Conservation (phyloP, 2,888 invertebrate species). For the Lasioglossum pauxillum region DNA sequence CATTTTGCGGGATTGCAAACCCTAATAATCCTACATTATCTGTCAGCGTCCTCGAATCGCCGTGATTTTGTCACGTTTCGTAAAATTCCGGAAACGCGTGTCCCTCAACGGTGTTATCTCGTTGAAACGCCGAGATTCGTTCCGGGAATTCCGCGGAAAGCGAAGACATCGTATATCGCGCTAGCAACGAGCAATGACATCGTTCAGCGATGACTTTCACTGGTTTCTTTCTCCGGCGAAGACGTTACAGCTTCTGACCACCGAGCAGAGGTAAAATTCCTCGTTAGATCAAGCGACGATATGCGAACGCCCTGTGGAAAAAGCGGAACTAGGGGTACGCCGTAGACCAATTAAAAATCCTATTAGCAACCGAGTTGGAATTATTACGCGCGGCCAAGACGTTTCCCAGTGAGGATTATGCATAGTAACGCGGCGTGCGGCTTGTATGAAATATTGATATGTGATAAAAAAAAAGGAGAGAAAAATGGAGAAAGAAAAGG, state of each 20-base stretch:
- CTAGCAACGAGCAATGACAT: constrained; percentile 17
- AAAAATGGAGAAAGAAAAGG: background rate
- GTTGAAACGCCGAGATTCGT: background rate
- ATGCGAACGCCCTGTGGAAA: constrained; percentile 9
- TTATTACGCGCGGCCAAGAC: constrained; percentile 22
- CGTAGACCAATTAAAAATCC: constrained; percentile 48
- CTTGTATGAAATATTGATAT: constrained; percentile 38
- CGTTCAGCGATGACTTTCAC: constrained; percentile 71
- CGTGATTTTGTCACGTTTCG: background rate
- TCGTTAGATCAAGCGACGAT: constrained; percentile 21
- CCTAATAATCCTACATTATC: background rate
- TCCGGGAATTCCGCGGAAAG: background rate
- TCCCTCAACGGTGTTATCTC: background rate
- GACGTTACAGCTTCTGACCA: constrained; percentile 49
- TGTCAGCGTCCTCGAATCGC: background rate
- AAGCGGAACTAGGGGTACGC: constrained; percentile 46
- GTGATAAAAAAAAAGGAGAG: background rate
- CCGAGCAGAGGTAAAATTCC: constrained; percentile 41
- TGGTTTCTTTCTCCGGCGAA: constrained; percentile 63
- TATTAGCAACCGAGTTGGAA: constrained; percentile 38
- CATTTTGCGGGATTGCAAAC: too few species aligned
- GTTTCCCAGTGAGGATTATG: background rate
- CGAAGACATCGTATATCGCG: background rate
- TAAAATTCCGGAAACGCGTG: background rate
- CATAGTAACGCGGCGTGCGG: constrained; percentile 30